phyloP scores from a whole-genome alignment of 2,113 vertebrate species.

The Corythoichthys intestinalis region DNA sequence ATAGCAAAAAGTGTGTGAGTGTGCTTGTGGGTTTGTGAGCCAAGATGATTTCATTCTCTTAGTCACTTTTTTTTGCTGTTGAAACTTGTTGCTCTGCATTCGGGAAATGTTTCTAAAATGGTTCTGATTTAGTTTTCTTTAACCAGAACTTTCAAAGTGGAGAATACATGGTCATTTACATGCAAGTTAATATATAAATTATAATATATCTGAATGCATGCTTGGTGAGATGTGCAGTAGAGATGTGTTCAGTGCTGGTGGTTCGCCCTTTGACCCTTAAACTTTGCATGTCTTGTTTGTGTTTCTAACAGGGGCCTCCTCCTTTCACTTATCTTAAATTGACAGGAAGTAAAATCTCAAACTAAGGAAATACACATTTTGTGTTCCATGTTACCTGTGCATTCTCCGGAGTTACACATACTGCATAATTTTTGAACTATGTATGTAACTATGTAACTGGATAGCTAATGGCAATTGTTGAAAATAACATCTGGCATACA shows the following conservation, averaged over 20 bases:
- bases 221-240: conserved; percentile 17
- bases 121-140: background rate
- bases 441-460: background rate
- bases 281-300: conserved; percentile 54
- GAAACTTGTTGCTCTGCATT: conserved; percentile 56
- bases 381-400: background rate
- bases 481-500: background rate
- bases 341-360: conserved; percentile 40
- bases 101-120: conserved; percentile 42
- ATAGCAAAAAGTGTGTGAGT: conserved; percentile 16
- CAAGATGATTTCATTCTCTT: conserved; percentile 24
- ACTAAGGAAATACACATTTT: conserved; percentile 31
- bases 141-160: background rate
- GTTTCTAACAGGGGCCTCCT: conserved; percentile 50
- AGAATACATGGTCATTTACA: background rate
- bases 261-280: conserved; percentile 49
- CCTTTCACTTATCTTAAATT: conserved; percentile 56
- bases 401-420: background rate
- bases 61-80: conserved; percentile 14
- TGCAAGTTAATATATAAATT: background rate
- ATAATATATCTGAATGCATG: background rate
- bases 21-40: conserved; percentile 23
- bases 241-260: conserved; percentile 36
- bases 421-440: background rate
- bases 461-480: background rate